A percentile compares a stretch with the other conserved stretches of the same genome.
These are phyloP conservation scores for Brachynemurus nebulosus DNA, from an alignment of 2,888 invertebrate species.

Conservation along the genomic window DNA sequence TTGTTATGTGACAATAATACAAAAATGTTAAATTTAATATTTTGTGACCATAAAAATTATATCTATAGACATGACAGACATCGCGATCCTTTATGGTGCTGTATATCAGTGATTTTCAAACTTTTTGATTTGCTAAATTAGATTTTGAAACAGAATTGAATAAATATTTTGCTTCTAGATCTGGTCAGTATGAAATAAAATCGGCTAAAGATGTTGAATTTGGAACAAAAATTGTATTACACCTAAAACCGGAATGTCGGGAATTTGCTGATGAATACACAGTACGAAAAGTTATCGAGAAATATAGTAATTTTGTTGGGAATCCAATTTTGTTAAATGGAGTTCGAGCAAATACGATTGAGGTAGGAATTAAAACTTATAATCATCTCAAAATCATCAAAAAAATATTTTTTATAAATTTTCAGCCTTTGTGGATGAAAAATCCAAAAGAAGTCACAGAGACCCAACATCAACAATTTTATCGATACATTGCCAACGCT, in stretches of 20 bases:
- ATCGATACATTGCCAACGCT: constrained; percentile 73
- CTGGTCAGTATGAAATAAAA: constrained; percentile 79
- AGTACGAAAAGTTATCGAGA: constrained; percentile 75
- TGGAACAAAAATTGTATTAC: constrained; percentile 87
- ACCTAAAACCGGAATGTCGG: constrained; percentile 75
- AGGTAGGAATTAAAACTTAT: constrained; percentile 33
- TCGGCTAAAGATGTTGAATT: constrained; percentile 69
- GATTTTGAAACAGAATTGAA: too few relatives aligned
- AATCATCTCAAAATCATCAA: constrained; percentile 4
- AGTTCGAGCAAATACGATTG: constrained; percentile 73
- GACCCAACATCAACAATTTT: constrained; percentile 87
- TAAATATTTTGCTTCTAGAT: constrained; percentile 35
- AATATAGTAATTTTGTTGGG: constrained; percentile 96
- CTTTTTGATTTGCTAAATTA: too few relatives aligned
- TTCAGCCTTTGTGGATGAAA: constrained; percentile 80
- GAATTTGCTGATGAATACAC: constrained; percentile 80
- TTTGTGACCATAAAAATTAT: neutral
- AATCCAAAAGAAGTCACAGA: constrained; percentile 76
- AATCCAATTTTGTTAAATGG: constrained; percentile 87
- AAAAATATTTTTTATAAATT: too few relatives aligned
- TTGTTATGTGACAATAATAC: too few relatives aligned
- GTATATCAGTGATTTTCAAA: too few relatives aligned
- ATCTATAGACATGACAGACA: neutral
- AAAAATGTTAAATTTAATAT: too few relatives aligned
- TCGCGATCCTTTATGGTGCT: neutral